Conservation (phyloP, 2,888 invertebrate genomes). For the Diplolepis rosae region DNA sequence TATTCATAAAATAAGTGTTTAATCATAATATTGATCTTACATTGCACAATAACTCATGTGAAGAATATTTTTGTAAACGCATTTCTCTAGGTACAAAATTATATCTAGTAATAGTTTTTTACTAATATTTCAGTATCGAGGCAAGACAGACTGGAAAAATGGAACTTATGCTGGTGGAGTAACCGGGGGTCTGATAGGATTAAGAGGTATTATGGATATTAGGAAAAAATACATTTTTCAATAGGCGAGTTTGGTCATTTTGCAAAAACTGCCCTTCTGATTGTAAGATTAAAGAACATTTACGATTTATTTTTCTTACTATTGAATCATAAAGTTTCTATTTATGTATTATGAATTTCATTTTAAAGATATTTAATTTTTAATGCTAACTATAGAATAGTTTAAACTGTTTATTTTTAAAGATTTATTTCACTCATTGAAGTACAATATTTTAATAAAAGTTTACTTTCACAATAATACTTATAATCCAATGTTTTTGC, state of each 20-base stretch:
- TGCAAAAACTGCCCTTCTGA: too few species aligned
- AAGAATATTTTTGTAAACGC: neutral
- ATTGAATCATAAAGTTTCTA: too few species aligned
- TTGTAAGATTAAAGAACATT: too few species aligned
- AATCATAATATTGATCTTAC: conserved; percentile 14
- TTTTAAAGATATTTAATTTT: neutral
- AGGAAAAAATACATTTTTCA: neutral
- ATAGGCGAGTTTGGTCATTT: neutral
- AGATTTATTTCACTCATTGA: neutral
- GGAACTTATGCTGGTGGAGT: conserved; percentile 95
- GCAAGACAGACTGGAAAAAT: conserved; percentile 97
- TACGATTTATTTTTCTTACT: too few species aligned
- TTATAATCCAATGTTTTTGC: neutral
- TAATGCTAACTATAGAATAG: neutral
- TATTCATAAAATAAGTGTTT: conserved; percentile 37
- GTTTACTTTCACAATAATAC: neutral
- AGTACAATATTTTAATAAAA: neutral
- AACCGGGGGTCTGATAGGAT: conserved; percentile 93
- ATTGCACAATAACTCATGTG: conserved; percentile 14
- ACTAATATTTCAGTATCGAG: conserved; percentile 79
- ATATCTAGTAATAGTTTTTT: conserved; percentile 26
- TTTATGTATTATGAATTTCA: too few species aligned
- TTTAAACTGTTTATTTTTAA: neutral
- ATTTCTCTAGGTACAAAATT: neutral
- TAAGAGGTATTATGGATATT: conserved; percentile 79